Evolutionary conservation across 2,797 vertebrate species (phyloP).

Genomic region (Muscicapa comitata): DNA sequence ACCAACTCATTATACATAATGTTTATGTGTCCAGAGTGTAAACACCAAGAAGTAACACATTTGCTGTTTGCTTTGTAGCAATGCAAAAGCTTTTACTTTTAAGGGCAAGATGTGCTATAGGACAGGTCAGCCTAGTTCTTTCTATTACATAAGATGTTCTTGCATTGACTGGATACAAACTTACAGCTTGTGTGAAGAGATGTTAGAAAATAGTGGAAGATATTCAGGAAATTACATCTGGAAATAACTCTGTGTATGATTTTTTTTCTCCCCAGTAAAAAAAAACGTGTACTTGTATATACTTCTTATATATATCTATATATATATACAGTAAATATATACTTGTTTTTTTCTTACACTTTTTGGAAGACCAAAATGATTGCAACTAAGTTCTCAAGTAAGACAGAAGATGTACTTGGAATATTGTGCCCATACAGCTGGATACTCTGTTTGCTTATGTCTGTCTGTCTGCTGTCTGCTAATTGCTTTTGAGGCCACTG

Average conservation of each 20-base stretch:
- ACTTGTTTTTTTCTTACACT: neutral
- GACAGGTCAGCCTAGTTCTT: neutral
- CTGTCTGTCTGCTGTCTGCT: neutral
- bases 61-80: neutral
- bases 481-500: neutral
- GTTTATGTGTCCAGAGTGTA: neutral
- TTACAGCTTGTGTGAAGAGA: neutral
- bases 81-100: neutral
- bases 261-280: neutral
- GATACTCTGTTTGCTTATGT: neutral
- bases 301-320: neutral
- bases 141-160: neutral
- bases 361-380: neutral
- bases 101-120: neutral
- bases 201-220: neutral
- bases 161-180: neutral
- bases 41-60: neutral
- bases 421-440: neutral
- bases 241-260: neutral
- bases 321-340: neutral
- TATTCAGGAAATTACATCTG: neutral
- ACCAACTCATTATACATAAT: neutral
- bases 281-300: neutral
- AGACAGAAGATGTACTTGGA: neutral
- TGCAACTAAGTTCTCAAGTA: neutral